phyloP scores from a whole-genome alignment of 2,888 invertebrate genomes.

The Diabrotica balteata region DNA sequence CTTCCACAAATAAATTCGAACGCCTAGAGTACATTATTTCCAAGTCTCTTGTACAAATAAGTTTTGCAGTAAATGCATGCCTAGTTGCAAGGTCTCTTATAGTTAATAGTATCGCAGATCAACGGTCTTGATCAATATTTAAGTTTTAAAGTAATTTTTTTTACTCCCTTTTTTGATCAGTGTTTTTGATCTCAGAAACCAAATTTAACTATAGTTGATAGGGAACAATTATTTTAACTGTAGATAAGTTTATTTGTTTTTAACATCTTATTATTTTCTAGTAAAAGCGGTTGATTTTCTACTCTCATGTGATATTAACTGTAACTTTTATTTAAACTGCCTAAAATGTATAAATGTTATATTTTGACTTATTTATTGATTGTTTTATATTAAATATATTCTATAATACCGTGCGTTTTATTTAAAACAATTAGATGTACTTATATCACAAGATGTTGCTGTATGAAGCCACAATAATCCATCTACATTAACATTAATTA shows the following conservation, averaged over 20 bases:
- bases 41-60: no score
- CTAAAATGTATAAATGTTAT: conserved; percentile 27
- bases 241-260: conserved; percentile 9
- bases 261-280: conserved; percentile 1
- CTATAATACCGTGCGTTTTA: conserved; percentile 11
- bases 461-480: no score
- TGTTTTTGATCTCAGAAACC: conserved; percentile 6
- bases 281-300: conserved; percentile 10
- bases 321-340: conserved; percentile 23
- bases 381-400: conserved; percentile 29
- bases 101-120: no score
- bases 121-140: no score
- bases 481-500: no score
- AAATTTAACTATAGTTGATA: conserved; percentile 4
- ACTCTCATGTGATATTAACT: conserved; percentile 25
- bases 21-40: no score
- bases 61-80: no score
- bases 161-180: neutral
- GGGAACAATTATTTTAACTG: conserved; percentile 18
- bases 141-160: neutral
- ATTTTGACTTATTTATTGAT: conserved; percentile 24
- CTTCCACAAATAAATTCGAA: no score
- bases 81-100: no score
- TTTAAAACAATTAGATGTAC: neutral
- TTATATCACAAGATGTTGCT: no score